Conservation (phyloP, 2,888 invertebrate species). For the Bombyx huttoni region DNA sequence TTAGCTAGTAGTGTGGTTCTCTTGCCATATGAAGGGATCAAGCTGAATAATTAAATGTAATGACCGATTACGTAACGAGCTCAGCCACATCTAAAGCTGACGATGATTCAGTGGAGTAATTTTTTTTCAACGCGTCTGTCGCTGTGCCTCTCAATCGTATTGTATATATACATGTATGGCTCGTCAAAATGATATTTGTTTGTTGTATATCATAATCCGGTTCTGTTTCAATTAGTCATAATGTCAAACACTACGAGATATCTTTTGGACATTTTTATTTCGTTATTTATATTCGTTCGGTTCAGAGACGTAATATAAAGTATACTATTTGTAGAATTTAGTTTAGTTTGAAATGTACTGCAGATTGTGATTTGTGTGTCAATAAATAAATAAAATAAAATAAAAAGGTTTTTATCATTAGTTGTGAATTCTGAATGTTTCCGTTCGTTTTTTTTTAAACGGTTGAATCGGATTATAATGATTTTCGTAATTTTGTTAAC, state of each 20-base stretch:
- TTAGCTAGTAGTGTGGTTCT: not conserved
- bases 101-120: slow-evolving; percentile 40
- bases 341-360: too few species aligned
- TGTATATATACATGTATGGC: not conserved
- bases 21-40: not conserved
- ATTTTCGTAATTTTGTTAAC: too few species aligned
- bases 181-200: not conserved
- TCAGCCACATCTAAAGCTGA: slow-evolving; percentile 35
- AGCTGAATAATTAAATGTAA: slow-evolving; percentile 34
- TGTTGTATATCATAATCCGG: not conserved
- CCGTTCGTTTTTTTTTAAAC: too few species aligned
- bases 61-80: slow-evolving; percentile 47
- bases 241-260: not conserved
- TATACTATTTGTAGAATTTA: too few species aligned
- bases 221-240: not conserved
- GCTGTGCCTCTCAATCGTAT: slow-evolving; percentile 11
- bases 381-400: too few species aligned
- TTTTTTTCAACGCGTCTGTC: slow-evolving; percentile 12
- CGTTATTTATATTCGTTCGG: not conserved
- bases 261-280: not conserved
- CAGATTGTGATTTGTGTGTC: too few species aligned
- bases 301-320: too few species aligned
- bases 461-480: too few species aligned
- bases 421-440: too few species aligned
- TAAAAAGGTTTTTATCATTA: too few species aligned